These are phyloP conservation scores for Xanthorhoe spadicearia DNA, from an alignment of 2,888 invertebrate species.

Conservation along the genomic window DNA sequence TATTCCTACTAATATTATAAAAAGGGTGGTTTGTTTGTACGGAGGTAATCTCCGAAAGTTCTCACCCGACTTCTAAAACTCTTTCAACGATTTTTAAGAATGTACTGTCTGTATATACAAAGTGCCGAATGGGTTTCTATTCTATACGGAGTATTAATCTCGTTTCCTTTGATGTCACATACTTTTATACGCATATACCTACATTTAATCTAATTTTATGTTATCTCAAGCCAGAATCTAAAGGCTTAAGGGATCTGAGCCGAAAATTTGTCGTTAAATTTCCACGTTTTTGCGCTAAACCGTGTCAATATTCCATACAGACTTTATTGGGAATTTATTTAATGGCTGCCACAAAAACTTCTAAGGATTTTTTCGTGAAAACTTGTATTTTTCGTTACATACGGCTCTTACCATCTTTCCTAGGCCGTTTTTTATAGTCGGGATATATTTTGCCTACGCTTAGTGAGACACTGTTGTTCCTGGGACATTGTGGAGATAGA, in stretches of 20 bases:
- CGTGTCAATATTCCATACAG: not conserved
- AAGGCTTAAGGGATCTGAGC: constrained; percentile 15
- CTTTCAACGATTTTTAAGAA: too few species aligned
- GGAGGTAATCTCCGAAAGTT: too few species aligned
- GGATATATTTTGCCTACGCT: too few species aligned
- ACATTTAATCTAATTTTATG: constrained; percentile 17
- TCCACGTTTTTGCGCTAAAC: constrained; percentile 7
- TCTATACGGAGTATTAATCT: constrained; percentile 4
- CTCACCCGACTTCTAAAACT: too few species aligned
- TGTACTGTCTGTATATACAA: not conserved
- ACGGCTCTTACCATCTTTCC: too few species aligned
- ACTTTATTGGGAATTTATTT: not conserved
- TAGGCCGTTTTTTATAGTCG: too few species aligned
- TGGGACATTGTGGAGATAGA: too few species aligned
- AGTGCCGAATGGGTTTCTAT: not conserved
- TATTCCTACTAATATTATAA: too few species aligned
- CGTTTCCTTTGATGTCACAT: not conserved
- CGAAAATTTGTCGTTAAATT: constrained; percentile 10
- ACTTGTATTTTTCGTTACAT: too few species aligned
- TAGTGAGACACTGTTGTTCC: too few species aligned
- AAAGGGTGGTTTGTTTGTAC: too few species aligned
- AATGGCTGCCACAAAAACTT: not conserved
- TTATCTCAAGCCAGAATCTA: constrained; percentile 15
- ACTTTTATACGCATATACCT: constrained; percentile 5
- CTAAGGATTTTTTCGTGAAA: not conserved